phyloP scores from a whole-genome alignment of 2,113 vertebrate genomes.

The Erinaceus europaeus region DNA sequence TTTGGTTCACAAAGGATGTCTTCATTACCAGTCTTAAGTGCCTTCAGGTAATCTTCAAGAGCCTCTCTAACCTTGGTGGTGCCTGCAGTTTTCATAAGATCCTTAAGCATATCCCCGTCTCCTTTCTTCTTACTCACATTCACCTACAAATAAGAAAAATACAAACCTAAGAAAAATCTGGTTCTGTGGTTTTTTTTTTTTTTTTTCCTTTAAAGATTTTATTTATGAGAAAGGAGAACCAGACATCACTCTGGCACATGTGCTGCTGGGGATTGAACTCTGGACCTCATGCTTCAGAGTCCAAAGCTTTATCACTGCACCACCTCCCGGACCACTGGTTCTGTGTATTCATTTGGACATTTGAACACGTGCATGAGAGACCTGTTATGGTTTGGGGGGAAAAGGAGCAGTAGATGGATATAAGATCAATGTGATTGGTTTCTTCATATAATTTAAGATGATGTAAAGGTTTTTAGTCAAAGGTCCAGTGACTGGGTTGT shows the following conservation, averaged over 20 bases:
- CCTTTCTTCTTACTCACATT: conserved; percentile 83
- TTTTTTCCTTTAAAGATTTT: too few species aligned
- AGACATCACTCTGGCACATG: too few species aligned
- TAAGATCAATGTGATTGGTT: neutral
- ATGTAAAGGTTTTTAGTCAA: neutral
- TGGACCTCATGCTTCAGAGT: too few species aligned
- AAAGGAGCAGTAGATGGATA: neutral
- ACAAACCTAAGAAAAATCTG: conserved; percentile 1
- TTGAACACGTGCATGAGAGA: neutral
- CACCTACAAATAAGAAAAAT: conserved; percentile 76
- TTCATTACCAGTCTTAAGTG: conserved; percentile 79
- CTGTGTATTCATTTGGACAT: neutral
- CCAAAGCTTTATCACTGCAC: too few species aligned
- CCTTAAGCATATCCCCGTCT: conserved; percentile 77
- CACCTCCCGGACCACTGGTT: too few species aligned
- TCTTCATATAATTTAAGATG: neutral
- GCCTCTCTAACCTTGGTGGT: conserved; percentile 79
- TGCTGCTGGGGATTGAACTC: too few species aligned
- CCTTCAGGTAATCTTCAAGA: conserved; percentile 80
- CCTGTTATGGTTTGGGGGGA: neutral
- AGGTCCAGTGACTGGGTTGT: neutral
- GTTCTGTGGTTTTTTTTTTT: too few species aligned
- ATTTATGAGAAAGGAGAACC: too few species aligned
- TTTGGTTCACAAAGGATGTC: conserved; percentile 33
- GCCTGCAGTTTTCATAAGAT: conserved; percentile 82